Evolutionary conservation across 37 sponge, comb jelly and placozoan species (phyloP).

Genomic region (Ephydatia muelleri): DNA sequence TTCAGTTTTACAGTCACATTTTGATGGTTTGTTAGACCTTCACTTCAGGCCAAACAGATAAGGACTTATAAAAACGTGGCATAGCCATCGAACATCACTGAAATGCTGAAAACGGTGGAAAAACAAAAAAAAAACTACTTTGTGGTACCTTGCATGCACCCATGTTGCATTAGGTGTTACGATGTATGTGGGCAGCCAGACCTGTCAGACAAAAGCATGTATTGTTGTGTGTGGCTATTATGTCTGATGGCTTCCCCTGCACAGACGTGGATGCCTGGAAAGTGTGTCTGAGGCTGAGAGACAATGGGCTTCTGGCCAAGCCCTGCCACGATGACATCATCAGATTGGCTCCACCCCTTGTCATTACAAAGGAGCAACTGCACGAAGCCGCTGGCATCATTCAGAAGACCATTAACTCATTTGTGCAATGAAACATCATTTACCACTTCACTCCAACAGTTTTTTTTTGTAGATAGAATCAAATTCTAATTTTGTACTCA

Average conservation of each 20-base stretch:
- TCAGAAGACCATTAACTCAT: conserved; percentile 49
- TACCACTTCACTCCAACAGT: too few species aligned
- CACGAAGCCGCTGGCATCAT: conserved; percentile 81
- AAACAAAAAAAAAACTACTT: too few species aligned
- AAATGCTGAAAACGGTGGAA: too few species aligned
- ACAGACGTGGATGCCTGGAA: conserved; percentile 62
- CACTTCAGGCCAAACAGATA: too few species aligned
- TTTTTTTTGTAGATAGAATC: too few species aligned
- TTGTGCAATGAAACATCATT: background rate
- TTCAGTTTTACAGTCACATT: too few species aligned
- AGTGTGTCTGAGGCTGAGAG: conserved; percentile 76
- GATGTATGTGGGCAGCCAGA: background rate
- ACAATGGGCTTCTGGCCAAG: conserved; percentile 90
- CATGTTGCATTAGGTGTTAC: background rate
- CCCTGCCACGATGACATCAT: conserved; percentile 88
- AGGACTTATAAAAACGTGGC: too few species aligned
- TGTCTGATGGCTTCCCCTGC: background rate
- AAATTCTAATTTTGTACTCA: too few species aligned
- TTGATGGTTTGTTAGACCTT: too few species aligned
- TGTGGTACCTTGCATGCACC: too few species aligned
- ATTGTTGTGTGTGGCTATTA: background rate
- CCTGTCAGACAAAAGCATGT: background rate
- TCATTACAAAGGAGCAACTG: conserved; percentile 92
- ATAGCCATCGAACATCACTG: too few species aligned
- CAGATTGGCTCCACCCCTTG: conserved; percentile 91